phyloP scores from a whole-genome alignment of 2,797 vertebrate genomes.

The Mionectes olivaceus region DNA sequence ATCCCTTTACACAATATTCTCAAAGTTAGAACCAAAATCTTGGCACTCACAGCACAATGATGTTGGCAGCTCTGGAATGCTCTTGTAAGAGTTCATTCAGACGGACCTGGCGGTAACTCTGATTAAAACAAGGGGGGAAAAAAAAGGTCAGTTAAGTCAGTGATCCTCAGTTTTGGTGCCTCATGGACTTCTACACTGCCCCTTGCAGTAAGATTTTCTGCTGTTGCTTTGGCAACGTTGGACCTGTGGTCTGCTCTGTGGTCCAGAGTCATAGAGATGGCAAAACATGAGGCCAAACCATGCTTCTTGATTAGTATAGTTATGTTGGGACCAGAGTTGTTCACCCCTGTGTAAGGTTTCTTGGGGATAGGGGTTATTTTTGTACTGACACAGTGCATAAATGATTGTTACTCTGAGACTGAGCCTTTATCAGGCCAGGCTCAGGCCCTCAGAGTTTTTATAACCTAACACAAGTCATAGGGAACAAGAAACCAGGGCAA shows the following conservation, averaged over 20 bases:
- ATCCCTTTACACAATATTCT: background rate
- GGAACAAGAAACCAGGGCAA: background rate
- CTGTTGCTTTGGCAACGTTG: background rate
- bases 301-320: background rate
- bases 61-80: conserved; percentile 90
- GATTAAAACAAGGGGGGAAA: conserved; percentile 9
- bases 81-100: conserved; percentile 93
- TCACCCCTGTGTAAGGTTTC: background rate
- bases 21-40: background rate
- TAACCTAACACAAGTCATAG: background rate
- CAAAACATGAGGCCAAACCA: background rate
- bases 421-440: background rate
- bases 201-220: background rate
- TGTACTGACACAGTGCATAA: background rate
- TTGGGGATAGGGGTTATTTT: background rate
- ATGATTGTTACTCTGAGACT: background rate
- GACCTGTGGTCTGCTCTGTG: background rate
- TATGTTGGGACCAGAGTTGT: background rate
- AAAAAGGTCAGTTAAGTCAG: background rate
- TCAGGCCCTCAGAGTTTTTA: background rate
- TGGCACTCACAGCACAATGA: conserved; percentile 93
- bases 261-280: background rate
- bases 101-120: conserved; percentile 93
- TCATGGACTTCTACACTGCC: rapidly evolving
- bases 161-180: background rate